Conservation (phyloP, 2,888 invertebrate species). For the Mythimna lalbum region DNA sequence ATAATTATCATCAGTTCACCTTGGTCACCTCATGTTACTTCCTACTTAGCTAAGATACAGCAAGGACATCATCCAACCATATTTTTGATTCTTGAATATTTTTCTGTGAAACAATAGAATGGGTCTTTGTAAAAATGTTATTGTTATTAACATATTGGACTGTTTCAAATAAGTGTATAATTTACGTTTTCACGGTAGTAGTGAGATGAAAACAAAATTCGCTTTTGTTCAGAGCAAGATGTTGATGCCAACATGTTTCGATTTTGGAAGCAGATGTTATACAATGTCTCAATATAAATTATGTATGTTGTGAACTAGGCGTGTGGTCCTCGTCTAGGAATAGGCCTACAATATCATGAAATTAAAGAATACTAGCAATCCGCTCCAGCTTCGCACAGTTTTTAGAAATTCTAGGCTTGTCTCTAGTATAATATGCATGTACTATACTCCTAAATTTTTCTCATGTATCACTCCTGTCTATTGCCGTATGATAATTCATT, state of each 20-base stretch:
- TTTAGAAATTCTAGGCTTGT: too few relatives aligned
- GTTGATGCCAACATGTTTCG: slow-evolving; percentile 42
- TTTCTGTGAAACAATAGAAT: slow-evolving; percentile 67
- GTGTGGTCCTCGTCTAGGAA: slow-evolving; percentile 45
- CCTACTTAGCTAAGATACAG: slow-evolving; percentile 60
- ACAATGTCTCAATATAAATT: slow-evolving; percentile 36
- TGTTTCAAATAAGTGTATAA: slow-evolving; percentile 46
- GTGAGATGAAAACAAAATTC: slow-evolving; percentile 47
- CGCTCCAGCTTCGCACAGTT: too few relatives aligned
- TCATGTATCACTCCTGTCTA: too few relatives aligned
- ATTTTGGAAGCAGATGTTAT: slow-evolving; percentile 46
- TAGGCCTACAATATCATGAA: neutral
- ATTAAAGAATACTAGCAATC: neutral
- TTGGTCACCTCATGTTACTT: slow-evolving; percentile 68
- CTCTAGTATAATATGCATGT: too few relatives aligned
- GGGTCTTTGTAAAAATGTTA: slow-evolving; percentile 52
- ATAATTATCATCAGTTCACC: slow-evolving; percentile 71
- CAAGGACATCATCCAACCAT: slow-evolving; percentile 59
- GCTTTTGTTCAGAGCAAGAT: slow-evolving; percentile 24
- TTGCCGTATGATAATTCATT: too few relatives aligned
- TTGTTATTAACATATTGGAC: slow-evolving; percentile 56
- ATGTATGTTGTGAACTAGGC: slow-evolving; percentile 31
- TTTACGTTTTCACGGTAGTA: slow-evolving; percentile 40
- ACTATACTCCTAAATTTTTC: too few relatives aligned
- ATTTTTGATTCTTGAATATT: slow-evolving; percentile 64